Evolutionary conservation across 2,113 vertebrate species (phyloP), one percentile per base, ranked within the genome.

Genomic region (Notothenia rossii): DNA sequence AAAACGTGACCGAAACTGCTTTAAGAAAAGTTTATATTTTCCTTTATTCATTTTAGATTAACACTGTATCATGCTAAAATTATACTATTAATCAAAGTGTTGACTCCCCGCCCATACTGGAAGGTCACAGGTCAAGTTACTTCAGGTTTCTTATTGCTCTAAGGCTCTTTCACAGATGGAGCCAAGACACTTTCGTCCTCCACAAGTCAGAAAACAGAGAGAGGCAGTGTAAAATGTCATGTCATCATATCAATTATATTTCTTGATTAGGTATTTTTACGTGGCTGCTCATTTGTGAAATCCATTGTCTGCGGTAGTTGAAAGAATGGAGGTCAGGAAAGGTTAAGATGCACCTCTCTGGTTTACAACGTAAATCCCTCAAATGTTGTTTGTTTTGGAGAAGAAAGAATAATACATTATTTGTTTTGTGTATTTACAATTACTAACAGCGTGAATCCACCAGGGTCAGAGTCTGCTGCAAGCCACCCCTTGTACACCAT

Each of bases 401-500:
- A 29, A 29, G 25, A 29, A 29, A 29, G 25, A 29, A 29, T 29
- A 29, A 29, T 29, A 29, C 25, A 29, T 29, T 29, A 29, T 53
- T 2, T 63, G 7, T 55, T 72, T 20, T 49, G 58, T 69, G 15
- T 40, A 20, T 64, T 67, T 25, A 69, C n/a, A 60, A 60, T 48
- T 9, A 40, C 48, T 63, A 55, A 61, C 43, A 70, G 8, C 9
- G 7, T 51, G 51, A 68, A 48, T 53, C 79, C 9, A 20, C 13
- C 13, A 5, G 29, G 18, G 29, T 76, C 43, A 36, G 6, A 25
- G 48, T 67, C 29, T 50, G 4, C 56, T 54, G 59, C 8, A 18
- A 58, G 66, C 54, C 49, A 76, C 18, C 40, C 49, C 8, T 50
- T 46, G 20, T 72, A 72, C 75, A 68, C 64, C 64, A 71, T 15